Evolutionary conservation across 1,140 invertebrate species (phyloP).

Genomic region (Apis florea): DNA sequence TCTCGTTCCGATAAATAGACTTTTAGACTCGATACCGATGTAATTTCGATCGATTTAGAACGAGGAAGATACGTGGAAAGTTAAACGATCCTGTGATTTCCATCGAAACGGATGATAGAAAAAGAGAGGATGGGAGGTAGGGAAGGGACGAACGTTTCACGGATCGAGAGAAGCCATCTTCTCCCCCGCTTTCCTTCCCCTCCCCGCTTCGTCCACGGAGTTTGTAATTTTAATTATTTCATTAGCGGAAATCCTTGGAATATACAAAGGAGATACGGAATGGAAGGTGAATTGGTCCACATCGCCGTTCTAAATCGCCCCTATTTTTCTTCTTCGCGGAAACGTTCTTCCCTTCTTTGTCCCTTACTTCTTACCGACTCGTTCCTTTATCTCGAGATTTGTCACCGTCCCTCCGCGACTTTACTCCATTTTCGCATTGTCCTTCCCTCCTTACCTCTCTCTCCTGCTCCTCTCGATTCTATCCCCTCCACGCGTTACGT

Average conservation of each 20-base stretch:
- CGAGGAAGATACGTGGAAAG: neutral
- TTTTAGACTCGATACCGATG: too few relatives aligned
- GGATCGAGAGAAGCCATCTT: neutral
- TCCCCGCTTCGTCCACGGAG: slow-evolving; percentile 37
- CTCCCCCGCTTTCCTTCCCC: slow-evolving; percentile 5
- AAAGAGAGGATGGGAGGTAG: slow-evolving; percentile 18
- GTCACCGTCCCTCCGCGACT: slow-evolving; percentile 33
- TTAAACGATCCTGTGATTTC: too few relatives aligned
- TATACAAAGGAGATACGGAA: slow-evolving; percentile 61
- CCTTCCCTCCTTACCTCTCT: too few relatives aligned
- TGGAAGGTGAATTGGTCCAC: slow-evolving; percentile 31
- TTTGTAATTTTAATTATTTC: slow-evolving; percentile 76
- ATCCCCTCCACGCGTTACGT: too few relatives aligned
- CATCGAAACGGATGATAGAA: neutral
- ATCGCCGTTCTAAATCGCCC: slow-evolving; percentile 43
- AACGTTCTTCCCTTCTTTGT: slow-evolving; percentile 9
- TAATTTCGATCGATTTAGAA: too few relatives aligned
- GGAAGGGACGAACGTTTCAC: neutral
- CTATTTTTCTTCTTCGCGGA: slow-evolving; percentile 56
- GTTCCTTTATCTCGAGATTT: slow-evolving; percentile 45
- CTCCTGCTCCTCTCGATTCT: too few relatives aligned
- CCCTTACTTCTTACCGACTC: slow-evolving; percentile 14
- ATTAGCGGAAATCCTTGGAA: slow-evolving; percentile 69
- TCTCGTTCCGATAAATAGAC: too few relatives aligned
- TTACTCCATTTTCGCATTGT: neutral